Percentiles rank a stretch among this genome's conserved stretches.
phyloP scores from a whole-genome alignment of 2,797 vertebrate species.

The Austrolebias charrua region DNA sequence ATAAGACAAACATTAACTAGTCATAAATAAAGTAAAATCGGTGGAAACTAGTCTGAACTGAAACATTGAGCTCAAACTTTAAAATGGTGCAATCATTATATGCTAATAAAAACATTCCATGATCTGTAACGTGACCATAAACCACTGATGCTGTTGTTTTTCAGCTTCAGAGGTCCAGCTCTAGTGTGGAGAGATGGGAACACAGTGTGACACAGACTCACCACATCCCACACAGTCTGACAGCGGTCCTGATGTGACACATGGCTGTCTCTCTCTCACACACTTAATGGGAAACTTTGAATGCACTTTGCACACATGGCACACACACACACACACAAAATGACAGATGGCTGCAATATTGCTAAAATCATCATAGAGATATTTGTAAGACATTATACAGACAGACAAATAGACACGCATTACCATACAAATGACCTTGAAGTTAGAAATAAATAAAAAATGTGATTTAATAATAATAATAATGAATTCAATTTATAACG shows the following conservation, averaged over 20 bases:
- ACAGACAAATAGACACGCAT: neutral
- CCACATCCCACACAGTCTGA: conserved; percentile 34
- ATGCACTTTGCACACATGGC: neutral
- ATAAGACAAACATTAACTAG: neutral
- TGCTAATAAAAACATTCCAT: neutral
- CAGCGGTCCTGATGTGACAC: conserved; percentile 38
- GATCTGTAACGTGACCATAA: conserved; percentile 10
- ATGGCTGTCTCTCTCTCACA: conserved; percentile 2
- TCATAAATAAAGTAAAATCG: neutral
- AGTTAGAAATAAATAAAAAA: too few species aligned
- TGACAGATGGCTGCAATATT: too few species aligned
- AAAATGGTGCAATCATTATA: conserved; percentile 3
- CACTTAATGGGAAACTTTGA: neutral
- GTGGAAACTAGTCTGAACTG: neutral
- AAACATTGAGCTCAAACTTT: neutral
- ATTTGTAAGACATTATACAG: neutral
- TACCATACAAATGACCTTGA: too few species aligned
- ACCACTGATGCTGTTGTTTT: conserved; percentile 32
- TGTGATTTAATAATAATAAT: too few species aligned
- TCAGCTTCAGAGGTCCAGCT: conserved; percentile 40
- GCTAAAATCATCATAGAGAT: too few species aligned
- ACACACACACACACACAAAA: conserved; percentile 1
- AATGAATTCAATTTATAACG: too few species aligned
- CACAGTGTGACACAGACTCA: conserved; percentile 49
- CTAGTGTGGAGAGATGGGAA: conserved; percentile 54